Percentiles rank a stretch among this genome's conserved stretches.
Evolutionary conservation across 1,140 invertebrate genomes (phyloP).

Genomic region (Drosophila pachea): DNA sequence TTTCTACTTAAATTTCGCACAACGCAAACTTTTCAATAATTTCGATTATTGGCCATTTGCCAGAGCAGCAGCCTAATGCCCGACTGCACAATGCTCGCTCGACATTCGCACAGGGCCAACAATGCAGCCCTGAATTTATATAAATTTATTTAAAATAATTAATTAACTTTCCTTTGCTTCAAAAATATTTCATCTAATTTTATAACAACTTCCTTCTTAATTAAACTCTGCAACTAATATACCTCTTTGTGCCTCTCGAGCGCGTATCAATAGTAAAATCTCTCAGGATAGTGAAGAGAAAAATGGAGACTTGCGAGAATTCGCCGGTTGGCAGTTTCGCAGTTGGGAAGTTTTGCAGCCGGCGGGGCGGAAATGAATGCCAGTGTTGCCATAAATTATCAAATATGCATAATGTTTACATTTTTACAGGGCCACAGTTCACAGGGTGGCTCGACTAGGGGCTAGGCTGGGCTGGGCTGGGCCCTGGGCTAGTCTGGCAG

Average conservation of each 20-base stretch:
- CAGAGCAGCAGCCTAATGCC: conserved; percentile 32
- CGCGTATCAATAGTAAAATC: conserved; percentile 1
- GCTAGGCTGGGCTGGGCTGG: not conserved
- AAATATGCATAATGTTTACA: conserved; percentile 78
- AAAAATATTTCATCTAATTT: too few relatives aligned
- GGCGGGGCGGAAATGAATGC: conserved; percentile 71
- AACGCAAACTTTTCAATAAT: conserved; percentile 77
- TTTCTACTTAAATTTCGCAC: conserved; percentile 64
- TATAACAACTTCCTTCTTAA: too few relatives aligned
- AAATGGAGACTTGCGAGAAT: conserved; percentile 35
- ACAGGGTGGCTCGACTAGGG: not conserved
- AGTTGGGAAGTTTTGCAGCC: conserved; percentile 38
- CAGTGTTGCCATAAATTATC: conserved; percentile 78
- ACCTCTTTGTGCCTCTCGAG: too few relatives aligned
- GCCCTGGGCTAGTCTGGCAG: conserved; percentile 11
- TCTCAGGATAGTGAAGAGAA: conserved; percentile 2
- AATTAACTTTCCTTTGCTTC: too few relatives aligned
- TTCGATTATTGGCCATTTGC: conserved; percentile 78
- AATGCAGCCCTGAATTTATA: too few relatives aligned
- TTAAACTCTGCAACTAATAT: too few relatives aligned
- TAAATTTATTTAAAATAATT: too few relatives aligned
- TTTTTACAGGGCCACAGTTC: conserved; percentile 56
- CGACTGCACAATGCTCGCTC: not conserved
- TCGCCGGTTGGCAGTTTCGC: conserved; percentile 42
- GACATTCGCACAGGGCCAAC: not conserved